Conservation (phyloP, 2,797 vertebrate species). For the Momotus momota region DNA sequence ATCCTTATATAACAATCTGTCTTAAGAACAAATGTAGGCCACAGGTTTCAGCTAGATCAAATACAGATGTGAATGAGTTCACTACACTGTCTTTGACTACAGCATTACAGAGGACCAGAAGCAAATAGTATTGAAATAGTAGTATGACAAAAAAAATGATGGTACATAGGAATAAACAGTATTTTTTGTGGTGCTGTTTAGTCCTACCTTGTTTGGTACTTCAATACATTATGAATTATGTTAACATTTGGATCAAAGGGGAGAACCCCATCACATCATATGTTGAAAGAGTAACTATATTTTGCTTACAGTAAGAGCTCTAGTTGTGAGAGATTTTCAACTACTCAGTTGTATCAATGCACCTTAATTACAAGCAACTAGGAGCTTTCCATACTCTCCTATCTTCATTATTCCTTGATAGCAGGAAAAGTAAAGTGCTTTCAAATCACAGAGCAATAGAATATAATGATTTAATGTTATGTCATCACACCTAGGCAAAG, state of each 20-base stretch:
- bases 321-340: neutral
- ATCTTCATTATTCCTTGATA: neutral
- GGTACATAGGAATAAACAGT: neutral
- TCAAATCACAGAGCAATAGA: neutral
- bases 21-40: neutral
- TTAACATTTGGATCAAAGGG: neutral
- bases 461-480: neutral
- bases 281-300: neutral
- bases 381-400: slow-evolving; percentile 4
- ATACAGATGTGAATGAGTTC: neutral
- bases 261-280: neutral
- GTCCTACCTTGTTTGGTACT: neutral
- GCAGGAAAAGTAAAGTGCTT: neutral
- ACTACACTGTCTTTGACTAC: neutral
- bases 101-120: neutral
- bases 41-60: neutral
- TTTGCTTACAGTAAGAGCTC: neutral
- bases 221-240: neutral
- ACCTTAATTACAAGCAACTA: slow-evolving; percentile 18
- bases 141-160: neutral
- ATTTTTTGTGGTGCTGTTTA: neutral
- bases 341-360: neutral
- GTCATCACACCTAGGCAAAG: neutral
- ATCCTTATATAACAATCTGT: neutral
- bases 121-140: neutral